Conservation (phyloP, 2,113 vertebrate genomes). For the Malaclemys terrapin region DNA sequence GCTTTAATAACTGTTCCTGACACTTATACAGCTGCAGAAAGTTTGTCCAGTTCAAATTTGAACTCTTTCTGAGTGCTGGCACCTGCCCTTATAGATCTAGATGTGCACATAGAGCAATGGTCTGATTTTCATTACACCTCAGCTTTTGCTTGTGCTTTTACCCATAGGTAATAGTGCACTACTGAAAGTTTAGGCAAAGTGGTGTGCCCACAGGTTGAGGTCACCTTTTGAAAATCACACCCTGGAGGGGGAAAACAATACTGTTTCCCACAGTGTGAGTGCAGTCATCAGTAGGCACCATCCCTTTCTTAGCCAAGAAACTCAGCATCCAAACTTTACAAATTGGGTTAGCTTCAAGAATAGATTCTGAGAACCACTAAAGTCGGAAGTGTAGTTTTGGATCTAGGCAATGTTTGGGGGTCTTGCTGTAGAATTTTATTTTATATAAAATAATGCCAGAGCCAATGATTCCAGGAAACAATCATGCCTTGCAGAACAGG, state of each 20-base stretch:
- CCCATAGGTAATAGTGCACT: not conserved
- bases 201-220: not conserved
- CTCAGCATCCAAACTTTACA: not conserved
- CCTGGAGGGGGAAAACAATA: not conserved
- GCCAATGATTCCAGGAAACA: fast-evolving
- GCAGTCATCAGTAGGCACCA: not conserved
- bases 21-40: not conserved
- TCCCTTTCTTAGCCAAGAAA: not conserved
- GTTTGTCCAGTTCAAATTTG: slow-evolving; percentile 7
- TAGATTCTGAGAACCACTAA: not conserved
- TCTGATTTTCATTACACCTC: slow-evolving; percentile 34
- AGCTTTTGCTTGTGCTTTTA: not conserved
- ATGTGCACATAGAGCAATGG: not conserved
- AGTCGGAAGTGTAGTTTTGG: not conserved
- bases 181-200: not conserved
- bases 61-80: slow-evolving; percentile 14
- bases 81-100: not conserved
- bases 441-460: not conserved
- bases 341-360: fast-evolving
- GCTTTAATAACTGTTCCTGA: not conserved
- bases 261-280: not conserved
- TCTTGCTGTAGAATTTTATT: not conserved
- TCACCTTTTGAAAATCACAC: not conserved
- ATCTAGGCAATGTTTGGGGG: not conserved
- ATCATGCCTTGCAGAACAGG: fast-evolving